Conservation (phyloP, 2,888 invertebrate species). For the Acanthococcus lagerstroemiae region DNA sequence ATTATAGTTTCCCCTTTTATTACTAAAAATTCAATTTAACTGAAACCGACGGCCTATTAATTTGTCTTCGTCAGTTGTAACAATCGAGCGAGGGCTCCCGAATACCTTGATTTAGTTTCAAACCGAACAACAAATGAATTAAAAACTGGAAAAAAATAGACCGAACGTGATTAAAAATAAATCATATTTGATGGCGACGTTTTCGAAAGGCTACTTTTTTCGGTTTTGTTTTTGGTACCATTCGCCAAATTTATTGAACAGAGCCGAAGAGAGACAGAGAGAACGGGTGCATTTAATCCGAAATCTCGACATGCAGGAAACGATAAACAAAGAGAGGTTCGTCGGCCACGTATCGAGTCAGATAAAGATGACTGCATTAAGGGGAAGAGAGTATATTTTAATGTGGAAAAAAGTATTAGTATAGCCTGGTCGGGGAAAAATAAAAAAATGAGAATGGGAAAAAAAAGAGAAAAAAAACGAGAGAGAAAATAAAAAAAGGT, state of each 20-base stretch:
- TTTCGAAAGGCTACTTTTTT: constrained; percentile 21
- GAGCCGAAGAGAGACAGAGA: not conserved
- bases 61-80: too few species aligned
- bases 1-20: too few species aligned
- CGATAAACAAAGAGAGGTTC: constrained; percentile 11
- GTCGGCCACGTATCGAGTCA: not conserved
- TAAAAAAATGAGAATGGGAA: constrained; percentile 20
- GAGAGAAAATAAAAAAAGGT: constrained; percentile 9
- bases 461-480: constrained; percentile 15
- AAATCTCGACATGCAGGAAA: constrained; percentile 28
- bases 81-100: too few species aligned
- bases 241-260: constrained; percentile 29
- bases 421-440: constrained; percentile 26
- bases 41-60: too few species aligned
- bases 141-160: not conserved
- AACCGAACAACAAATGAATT: not conserved
- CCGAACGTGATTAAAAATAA: constrained; percentile 24
- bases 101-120: not conserved
- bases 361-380: constrained; percentile 13
- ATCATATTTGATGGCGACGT: constrained; percentile 20
- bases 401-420: constrained; percentile 24
- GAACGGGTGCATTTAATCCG: constrained; percentile 28
- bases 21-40: too few species aligned
- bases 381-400: constrained; percentile 25
- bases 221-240: constrained; percentile 11